Percentiles rank a stretch among this genome's conserved stretches.
phyloP scores from a whole-genome alignment of 1,140 invertebrate species.

The Atta texana region DNA sequence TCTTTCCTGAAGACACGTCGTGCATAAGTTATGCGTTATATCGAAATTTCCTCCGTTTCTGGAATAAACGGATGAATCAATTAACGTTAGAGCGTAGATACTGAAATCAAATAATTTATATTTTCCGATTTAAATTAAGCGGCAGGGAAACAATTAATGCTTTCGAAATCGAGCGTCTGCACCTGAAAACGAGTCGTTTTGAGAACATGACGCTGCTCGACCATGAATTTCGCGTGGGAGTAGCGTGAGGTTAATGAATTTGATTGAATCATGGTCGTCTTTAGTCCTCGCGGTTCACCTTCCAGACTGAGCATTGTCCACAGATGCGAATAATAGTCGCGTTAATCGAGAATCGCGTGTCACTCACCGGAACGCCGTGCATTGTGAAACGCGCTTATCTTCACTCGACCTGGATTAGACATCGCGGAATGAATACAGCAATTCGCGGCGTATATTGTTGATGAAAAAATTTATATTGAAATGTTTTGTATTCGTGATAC shows the following conservation, averaged over 20 bases:
- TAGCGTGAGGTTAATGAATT: constrained; percentile 48
- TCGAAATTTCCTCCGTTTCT: background rate
- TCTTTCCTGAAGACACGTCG: background rate
- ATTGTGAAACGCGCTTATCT: constrained; percentile 1
- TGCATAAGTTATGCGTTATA: background rate
- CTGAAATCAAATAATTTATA: constrained; percentile 10
- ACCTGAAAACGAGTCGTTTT: background rate
- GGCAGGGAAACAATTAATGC: background rate
- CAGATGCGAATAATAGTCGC: constrained; percentile 15
- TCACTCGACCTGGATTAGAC: background rate
- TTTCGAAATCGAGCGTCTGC: background rate
- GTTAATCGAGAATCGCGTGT: constrained; percentile 42
- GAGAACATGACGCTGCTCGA: background rate
- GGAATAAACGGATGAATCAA: constrained; percentile 20
- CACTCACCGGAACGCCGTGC: background rate
- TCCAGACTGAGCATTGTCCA: constrained; percentile 19
- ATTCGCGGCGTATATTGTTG: background rate
- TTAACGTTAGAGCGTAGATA: constrained; percentile 9
- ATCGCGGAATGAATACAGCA: background rate
- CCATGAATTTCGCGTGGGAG: constrained; percentile 44
- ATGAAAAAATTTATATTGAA: constrained; percentile 6
- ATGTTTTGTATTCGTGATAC: constrained; percentile 1
- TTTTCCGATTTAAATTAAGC: constrained; percentile 6
- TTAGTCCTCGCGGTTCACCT: constrained; percentile 48
- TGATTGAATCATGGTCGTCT: constrained; percentile 50